Conservation (phyloP, 2,797 vertebrate genomes). For the Setipinna tenuifilis region DNA sequence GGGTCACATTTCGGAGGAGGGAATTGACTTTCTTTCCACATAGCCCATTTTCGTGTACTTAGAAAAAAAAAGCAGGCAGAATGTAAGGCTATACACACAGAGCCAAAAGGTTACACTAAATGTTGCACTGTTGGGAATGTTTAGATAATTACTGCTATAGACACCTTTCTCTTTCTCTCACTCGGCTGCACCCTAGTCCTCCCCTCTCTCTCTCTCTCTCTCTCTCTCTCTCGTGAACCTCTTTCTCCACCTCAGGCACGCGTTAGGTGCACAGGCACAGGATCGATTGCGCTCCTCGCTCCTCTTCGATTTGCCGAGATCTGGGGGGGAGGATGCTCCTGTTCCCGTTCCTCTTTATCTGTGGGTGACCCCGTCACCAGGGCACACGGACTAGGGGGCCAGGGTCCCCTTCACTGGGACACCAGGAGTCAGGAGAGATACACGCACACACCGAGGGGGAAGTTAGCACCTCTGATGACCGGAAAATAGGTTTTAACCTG, state of each 20-base stretch:
- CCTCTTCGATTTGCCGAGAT: neutral
- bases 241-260: neutral
- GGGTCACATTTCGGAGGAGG: constrained; percentile 72
- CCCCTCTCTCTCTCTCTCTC: constrained; percentile 30
- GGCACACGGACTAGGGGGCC: neutral
- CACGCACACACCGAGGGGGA: neutral
- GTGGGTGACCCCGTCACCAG: neutral
- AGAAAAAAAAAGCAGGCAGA: constrained; percentile 34
- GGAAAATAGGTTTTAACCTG: neutral
- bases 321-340: constrained; percentile 3
- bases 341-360: constrained; percentile 1
- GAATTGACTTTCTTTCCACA: constrained; percentile 63
- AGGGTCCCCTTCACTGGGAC: neutral
- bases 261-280: neutral
- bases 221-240: neutral
- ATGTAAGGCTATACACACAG: constrained; percentile 52
- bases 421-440: neutral
- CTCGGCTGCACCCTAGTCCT: constrained; percentile 40
- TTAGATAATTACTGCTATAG: constrained; percentile 65
- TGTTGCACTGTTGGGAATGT: constrained; percentile 64
- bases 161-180: constrained; percentile 49
- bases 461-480: neutral
- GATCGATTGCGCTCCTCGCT: neutral
- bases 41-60: constrained; percentile 56
- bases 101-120: constrained; percentile 62